Evolutionary conservation across 2,113 vertebrate genomes (phyloP).

Genomic region (Syrmaticus mikado): DNA sequence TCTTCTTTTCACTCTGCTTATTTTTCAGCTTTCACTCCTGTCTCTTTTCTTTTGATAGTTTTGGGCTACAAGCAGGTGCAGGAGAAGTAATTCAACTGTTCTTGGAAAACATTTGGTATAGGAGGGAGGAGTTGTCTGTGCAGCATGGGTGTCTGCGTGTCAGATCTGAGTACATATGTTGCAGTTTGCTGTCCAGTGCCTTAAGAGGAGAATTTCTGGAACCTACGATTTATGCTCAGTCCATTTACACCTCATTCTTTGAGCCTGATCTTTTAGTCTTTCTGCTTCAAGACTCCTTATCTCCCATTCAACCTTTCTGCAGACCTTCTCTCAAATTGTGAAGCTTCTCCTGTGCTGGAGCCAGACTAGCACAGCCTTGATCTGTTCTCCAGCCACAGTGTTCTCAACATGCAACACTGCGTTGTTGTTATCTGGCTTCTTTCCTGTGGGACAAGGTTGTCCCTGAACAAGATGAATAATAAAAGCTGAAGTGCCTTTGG

Average conservation of each 20-base stretch:
- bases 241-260: not conserved
- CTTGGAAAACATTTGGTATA: not conserved
- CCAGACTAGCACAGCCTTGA: not conserved
- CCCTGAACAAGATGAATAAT: constrained; percentile 51
- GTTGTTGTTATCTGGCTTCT: constrained; percentile 22
- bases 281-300: not conserved
- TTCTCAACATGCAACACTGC: not conserved
- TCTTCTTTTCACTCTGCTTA: not conserved
- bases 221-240: not conserved
- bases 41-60: not conserved
- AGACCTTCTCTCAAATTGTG: not conserved
- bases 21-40: not conserved
- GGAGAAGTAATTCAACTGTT: not conserved
- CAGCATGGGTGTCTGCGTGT: not conserved
- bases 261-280: not conserved
- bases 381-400: not conserved
- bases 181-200: accelerated
- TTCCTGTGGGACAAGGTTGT: constrained; percentile 61
- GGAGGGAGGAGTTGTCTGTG: not conserved
- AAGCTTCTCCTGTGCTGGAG: not conserved
- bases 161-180: not conserved
- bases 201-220: not conserved
- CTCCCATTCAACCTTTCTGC: not conserved
- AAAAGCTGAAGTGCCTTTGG: constrained; percentile 33
- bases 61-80: not conserved